phyloP scores from a whole-genome alignment of 2,888 invertebrate species.

The Ypsolopha scabrella region DNA sequence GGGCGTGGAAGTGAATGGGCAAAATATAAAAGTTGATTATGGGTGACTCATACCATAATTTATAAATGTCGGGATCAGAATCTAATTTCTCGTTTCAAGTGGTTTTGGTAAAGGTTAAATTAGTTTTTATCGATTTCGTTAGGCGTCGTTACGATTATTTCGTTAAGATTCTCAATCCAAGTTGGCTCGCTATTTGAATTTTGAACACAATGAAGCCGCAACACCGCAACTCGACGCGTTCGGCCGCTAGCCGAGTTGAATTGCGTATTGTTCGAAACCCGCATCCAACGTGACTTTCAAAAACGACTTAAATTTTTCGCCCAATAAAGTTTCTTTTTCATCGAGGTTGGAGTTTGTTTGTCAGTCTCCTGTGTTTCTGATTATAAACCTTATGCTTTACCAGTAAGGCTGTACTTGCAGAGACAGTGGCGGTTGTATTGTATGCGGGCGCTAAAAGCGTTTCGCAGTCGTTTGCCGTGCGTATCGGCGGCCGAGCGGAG shows the following conservation, averaged over 20 bases:
- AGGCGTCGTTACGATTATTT: slow-evolving; percentile 24
- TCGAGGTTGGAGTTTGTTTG: slow-evolving; percentile 23
- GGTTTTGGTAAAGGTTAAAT: too few species aligned
- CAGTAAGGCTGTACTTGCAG: slow-evolving; percentile 21
- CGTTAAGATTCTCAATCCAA: slow-evolving; percentile 26
- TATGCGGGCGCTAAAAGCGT: slow-evolving; percentile 65
- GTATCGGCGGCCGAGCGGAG: slow-evolving; percentile 59
- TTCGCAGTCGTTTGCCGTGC: slow-evolving; percentile 66
- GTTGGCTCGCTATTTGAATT: slow-evolving; percentile 62
- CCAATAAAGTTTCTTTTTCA: slow-evolving; percentile 57
- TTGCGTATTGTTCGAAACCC: slow-evolving; percentile 68
- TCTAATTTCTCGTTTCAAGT: too few species aligned
- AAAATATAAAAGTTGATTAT: neutral
- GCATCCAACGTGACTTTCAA: slow-evolving; percentile 58
- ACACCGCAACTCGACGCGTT: slow-evolving; percentile 67
- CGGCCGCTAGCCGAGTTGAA: slow-evolving; percentile 49
- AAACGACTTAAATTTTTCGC: slow-evolving; percentile 55
- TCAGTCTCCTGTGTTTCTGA: slow-evolving; percentile 12
- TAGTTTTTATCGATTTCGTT: slow-evolving; percentile 19
- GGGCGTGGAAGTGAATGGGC: neutral
- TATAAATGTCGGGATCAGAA: neutral
- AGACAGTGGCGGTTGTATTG: slow-evolving; percentile 21
- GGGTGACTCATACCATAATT: neutral
- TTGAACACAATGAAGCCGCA: slow-evolving; percentile 68
- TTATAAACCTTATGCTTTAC: slow-evolving; percentile 17